A percentile compares a stretch with the other conserved stretches of the same genome.
Evolutionary conservation across 2,113 vertebrate species (phyloP).

Genomic region (Oncorhynchus clarkii): DNA sequence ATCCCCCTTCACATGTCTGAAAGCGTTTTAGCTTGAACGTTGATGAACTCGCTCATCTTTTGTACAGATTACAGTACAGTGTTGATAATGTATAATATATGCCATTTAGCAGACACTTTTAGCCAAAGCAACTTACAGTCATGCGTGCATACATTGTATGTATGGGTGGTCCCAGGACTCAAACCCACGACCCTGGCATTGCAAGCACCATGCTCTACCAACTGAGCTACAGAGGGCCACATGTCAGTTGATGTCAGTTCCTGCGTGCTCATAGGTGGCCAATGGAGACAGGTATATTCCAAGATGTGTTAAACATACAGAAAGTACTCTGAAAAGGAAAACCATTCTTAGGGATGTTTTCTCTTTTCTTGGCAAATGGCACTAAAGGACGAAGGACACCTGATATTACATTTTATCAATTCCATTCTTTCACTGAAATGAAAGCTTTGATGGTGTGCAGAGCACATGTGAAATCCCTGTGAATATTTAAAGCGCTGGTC

Average conservation of each 20-base stretch:
- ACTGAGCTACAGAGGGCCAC: too few relatives aligned
- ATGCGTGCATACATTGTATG: too few relatives aligned
- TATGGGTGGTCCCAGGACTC: too few relatives aligned
- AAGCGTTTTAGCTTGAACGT: constrained; percentile 70
- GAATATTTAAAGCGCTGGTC: constrained; percentile 56
- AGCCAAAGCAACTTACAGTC: too few relatives aligned
- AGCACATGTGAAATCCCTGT: constrained; percentile 53
- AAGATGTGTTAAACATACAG: constrained; percentile 18
- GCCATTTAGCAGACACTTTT: too few relatives aligned
- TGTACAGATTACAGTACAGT: constrained; percentile 7
- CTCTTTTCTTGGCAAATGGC: constrained; percentile 50
- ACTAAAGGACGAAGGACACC: constrained; percentile 30
- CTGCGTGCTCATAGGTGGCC: constrained; percentile 18
- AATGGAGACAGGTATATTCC: not conserved
- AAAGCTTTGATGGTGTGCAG: constrained; percentile 15
- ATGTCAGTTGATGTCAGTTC: constrained; percentile 20
- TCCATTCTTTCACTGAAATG: constrained; percentile 63
- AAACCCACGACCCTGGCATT: too few relatives aligned
- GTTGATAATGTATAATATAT: constrained; percentile 10
- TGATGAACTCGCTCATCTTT: constrained; percentile 1
- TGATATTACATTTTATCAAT: constrained; percentile 42
- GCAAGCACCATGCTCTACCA: too few relatives aligned
- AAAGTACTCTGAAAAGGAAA: constrained; percentile 40
- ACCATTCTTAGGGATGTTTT: constrained; percentile 47
- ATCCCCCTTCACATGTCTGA: constrained; percentile 16